Evolutionary conservation across 2,797 vertebrate species (phyloP).

Genomic region (Coilia nasus): DNA sequence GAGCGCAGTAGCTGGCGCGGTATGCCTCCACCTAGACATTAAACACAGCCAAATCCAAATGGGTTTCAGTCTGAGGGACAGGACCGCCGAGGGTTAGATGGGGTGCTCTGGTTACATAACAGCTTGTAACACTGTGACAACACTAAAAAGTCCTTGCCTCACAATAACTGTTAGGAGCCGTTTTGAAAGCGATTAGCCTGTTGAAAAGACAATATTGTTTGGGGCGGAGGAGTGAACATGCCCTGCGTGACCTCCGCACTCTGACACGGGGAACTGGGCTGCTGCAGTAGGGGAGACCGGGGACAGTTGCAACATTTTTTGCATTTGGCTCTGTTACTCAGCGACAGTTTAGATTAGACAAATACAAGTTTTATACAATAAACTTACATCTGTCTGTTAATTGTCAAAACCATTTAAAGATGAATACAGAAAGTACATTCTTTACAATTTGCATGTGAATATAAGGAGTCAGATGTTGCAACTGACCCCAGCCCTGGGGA

Average conservation of each 20-base stretch:
- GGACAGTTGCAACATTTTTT: no score
- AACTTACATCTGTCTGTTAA: no score
- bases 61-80: background rate
- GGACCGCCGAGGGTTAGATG: background rate
- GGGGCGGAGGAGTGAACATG: background rate
- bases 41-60: background rate
- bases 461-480: no score
- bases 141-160: background rate
- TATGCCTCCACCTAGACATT: slow-evolving; percentile 33
- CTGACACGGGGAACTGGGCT: background rate
- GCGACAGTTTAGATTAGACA: no score
- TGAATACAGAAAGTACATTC: no score
- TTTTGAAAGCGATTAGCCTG: background rate
- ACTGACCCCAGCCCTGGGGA: no score
- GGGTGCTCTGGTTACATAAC: background rate
- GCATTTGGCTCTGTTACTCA: no score
- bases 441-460: no score
- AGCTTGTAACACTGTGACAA: background rate
- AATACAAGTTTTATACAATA: no score
- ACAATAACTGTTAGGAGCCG: background rate
- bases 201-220: background rate
- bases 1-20: background rate
- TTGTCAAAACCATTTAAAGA: no score
- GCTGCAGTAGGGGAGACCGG: no score
- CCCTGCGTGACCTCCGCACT: background rate